Percentiles rank a stretch among this genome's conserved stretches.
Evolutionary conservation across 2,888 invertebrate species (phyloP).

Genomic region (Pachydiplax longipennis): DNA sequence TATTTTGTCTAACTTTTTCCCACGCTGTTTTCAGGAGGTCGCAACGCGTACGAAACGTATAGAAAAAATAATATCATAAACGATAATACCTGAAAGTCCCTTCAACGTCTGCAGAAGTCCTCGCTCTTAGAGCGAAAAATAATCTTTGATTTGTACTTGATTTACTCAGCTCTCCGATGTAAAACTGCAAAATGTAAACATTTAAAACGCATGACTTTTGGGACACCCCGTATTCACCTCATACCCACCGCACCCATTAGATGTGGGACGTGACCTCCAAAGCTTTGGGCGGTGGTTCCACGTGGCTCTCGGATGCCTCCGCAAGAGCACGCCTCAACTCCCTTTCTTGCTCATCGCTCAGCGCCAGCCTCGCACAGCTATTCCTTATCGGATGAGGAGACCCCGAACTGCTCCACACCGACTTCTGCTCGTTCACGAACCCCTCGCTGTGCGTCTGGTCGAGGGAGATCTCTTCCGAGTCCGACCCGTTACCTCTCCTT

Average conservation of each 20-base stretch:
- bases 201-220: no score
- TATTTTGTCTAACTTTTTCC: no score
- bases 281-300: background rate
- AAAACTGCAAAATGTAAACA: no score
- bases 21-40: no score
- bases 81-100: no score
- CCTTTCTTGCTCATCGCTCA: constrained; percentile 49
- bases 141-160: no score
- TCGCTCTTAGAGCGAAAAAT: no score
- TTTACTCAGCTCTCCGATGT: no score
- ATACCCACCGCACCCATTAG: background rate
- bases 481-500: background rate
- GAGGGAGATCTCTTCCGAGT: background rate
- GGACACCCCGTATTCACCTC: background rate
- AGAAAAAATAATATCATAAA: no score
- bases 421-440: background rate
- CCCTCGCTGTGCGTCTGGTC: background rate
- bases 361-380: constrained; percentile 48
- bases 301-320: background rate
- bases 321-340: constrained; percentile 47
- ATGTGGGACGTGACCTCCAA: background rate
- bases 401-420: constrained; percentile 25
- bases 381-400: constrained; percentile 51
- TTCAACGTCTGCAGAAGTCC: no score
- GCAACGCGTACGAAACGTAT: no score